Conservation (phyloP, 2,888 invertebrate species). For the Acrobasis repandana region DNA sequence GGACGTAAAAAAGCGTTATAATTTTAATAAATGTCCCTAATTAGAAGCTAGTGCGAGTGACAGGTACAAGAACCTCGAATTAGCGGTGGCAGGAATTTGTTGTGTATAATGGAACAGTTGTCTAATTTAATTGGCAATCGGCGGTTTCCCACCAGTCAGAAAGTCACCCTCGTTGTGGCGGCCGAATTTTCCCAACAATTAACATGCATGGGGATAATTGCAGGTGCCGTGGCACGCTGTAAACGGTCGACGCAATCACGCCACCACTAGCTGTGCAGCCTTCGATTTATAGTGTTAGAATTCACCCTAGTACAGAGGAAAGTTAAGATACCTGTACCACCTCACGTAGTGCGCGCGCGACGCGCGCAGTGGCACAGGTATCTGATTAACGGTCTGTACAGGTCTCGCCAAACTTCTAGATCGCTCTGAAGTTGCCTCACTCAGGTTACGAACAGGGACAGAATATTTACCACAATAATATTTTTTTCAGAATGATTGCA, state of each 20-base stretch:
- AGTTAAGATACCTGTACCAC: too few relatives aligned
- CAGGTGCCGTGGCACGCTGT: slow-evolving; percentile 52
- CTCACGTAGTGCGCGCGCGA: too few relatives aligned
- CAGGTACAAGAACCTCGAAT: slow-evolving; percentile 49
- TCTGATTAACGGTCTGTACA: too few relatives aligned
- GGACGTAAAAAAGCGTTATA: slow-evolving; percentile 49
- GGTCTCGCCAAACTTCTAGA: too few relatives aligned
- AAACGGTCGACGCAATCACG: slow-evolving; percentile 61
- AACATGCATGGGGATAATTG: slow-evolving; percentile 67
- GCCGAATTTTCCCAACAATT: slow-evolving; percentile 73
- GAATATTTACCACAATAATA: too few relatives aligned
- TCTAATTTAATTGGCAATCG: slow-evolving; percentile 80
- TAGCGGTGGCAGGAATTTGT: slow-evolving; percentile 52
- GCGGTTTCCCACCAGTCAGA: slow-evolving; percentile 77
- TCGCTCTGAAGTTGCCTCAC: too few relatives aligned
- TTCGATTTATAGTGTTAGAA: slow-evolving; percentile 18
- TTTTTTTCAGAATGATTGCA: too few relatives aligned
- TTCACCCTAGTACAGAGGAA: too few relatives aligned
- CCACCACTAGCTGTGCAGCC: slow-evolving; percentile 32
- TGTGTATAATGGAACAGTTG: slow-evolving; percentile 75
- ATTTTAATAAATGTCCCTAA: slow-evolving; percentile 61
- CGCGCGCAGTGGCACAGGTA: too few relatives aligned
- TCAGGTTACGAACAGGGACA: too few relatives aligned
- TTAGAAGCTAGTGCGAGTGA: slow-evolving; percentile 50
- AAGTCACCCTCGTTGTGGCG: slow-evolving; percentile 71